Evolutionary conservation across 1,140 invertebrate species (phyloP), one percentile per base, ranked within the genome.

Genomic region (Pteromalus puparum): DNA sequence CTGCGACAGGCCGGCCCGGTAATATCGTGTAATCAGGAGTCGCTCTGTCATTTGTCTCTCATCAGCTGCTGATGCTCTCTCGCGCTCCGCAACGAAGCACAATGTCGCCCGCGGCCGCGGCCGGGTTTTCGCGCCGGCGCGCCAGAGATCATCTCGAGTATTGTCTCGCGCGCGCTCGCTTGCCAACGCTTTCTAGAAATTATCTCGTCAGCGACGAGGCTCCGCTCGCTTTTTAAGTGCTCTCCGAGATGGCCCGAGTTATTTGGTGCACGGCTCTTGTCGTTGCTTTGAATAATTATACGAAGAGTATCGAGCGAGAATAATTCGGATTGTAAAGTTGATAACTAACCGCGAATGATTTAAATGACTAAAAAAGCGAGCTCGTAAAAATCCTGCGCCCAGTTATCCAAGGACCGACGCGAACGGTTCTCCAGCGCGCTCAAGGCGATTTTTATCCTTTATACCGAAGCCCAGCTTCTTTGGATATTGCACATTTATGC

Each of bases 331-430:
- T 82, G 53, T 82, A 38, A 82, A 75, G 28, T 76, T 75, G n/a
- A n/a, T n/a, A 81, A 75, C 28, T 67, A 75, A 75, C 34, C 34
- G 53, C 72, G 28, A 75, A 75, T 82, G 81, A 82, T 82, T 82
- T 82, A 82, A 82, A 75, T 75, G 72, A 82, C 42, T n/a, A 82
- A 82, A 82, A 73, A 30, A 30, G 72, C 61, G 34, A 46, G 34
- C 81, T 82, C 81, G 10, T 81, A 82, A 82, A 76, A 82, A 75
- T 82, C 73, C 81, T 74, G 48, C 21, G 46, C 9, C 1, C 48
- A 75, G 48, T 74, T 67, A 67, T 82, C 48, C 72, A 82, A 82
- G 81, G 42, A 82, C 46, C 81, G 30, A 18, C 3, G 13, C 18
- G 72, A 73, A 46, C 70, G 46, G 28, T 74, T 74, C 42, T 74